phyloP scores from a whole-genome alignment of 1,140 invertebrate genomes.

The Hyposmocoma kahamanoa region DNA sequence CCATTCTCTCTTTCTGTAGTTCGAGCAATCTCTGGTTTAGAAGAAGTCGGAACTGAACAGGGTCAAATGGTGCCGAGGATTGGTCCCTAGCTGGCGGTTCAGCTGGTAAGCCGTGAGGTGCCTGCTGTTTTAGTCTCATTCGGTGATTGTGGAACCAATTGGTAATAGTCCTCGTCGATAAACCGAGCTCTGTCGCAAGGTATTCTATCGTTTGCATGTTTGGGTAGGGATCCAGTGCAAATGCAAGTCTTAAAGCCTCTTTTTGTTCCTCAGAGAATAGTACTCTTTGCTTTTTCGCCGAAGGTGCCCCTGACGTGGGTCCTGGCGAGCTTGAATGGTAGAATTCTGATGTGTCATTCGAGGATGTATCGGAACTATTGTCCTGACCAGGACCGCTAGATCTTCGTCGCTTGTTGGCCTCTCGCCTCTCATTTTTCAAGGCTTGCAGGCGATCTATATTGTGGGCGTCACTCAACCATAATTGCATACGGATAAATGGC shows the following conservation, averaged over 20 bases:
- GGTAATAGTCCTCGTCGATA: slow-evolving; percentile 97
- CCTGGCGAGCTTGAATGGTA: slow-evolving; percentile 89
- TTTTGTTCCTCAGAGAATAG: slow-evolving; percentile 99
- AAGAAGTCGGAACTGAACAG: slow-evolving; percentile 90
- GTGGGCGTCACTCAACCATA: slow-evolving; percentile 95
- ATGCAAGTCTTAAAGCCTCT: slow-evolving; percentile 94
- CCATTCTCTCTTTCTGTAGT: slow-evolving; percentile 87
- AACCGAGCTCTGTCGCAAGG: slow-evolving; percentile 89
- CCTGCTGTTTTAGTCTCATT: slow-evolving; percentile 96
- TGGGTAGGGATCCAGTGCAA: slow-evolving; percentile 96
- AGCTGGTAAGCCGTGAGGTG: slow-evolving; percentile 81
- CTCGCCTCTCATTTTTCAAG: slow-evolving; percentile 90
- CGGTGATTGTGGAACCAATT: slow-evolving; percentile 99
- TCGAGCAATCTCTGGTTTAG: slow-evolving; percentile 91
- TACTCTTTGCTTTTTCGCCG: slow-evolving; percentile 93
- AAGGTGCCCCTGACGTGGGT: slow-evolving; percentile 79
- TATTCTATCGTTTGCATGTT: slow-evolving; percentile 97
- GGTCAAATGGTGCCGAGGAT: slow-evolving; percentile 84
- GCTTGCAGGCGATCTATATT: slow-evolving; percentile 92
- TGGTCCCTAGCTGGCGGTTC: slow-evolving; percentile 82
- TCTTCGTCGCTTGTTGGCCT: slow-evolving; percentile 90
- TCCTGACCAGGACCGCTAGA: slow-evolving; percentile 87
- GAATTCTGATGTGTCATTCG: slow-evolving; percentile 91
- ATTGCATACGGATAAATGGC: slow-evolving; percentile 98
- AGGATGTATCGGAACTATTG: slow-evolving; percentile 89